Base-by-base conservation (phyloP, 1,140 invertebrate species). In the Idris sp. region DNA sequence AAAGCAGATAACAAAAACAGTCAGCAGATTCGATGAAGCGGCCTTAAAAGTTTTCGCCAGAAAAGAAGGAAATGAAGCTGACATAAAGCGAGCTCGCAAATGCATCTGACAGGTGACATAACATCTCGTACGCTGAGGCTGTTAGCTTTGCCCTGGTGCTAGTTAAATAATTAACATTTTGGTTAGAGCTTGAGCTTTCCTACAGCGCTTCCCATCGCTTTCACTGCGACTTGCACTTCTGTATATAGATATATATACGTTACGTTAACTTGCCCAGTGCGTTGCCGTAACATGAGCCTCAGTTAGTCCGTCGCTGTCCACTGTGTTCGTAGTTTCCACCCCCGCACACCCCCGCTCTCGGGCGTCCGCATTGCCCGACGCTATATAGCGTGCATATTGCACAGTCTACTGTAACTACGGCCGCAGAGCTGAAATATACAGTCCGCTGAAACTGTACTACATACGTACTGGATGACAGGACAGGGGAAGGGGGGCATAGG, bases 161-260 rank as follows among this genome's bases (percentile, higher is more conserved):
- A 78, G 83, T 85, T 83, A 83, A 85, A 85, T 84, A 84, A 85
- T 85, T 84, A 84, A 85, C 81, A 83, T 85, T 85, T 85, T 81
- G 83, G 82, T 81, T 78, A 79, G 79, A 82, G 74, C 71, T n/a
- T n/a, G n/a, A n/a, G n/a, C n/a, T n/a, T n/a, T 79, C 67, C 69
- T 67, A 61, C 19, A 74, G 33, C 33, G 43, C 67, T 22, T 46
- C 48, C 49, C 61, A 18, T 43, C 64, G 69, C 56, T 33, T 46
- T 61, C 64, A 14, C 38, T 36, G 36, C 43, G 73, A 64, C 53
- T 78, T 74, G 64, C 64, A 54, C 56, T 51, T 64, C 53, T 74
- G 74, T 75, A 78, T 75, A 74, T 79, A 77, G 78, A 77, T 75
- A 78, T 75, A 74, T 79, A 77, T 79, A 77, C 74, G 78, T 78